phyloP scores from a whole-genome alignment of 1,140 invertebrate genomes.

The Caenorhabditis tropicalis region DNA sequence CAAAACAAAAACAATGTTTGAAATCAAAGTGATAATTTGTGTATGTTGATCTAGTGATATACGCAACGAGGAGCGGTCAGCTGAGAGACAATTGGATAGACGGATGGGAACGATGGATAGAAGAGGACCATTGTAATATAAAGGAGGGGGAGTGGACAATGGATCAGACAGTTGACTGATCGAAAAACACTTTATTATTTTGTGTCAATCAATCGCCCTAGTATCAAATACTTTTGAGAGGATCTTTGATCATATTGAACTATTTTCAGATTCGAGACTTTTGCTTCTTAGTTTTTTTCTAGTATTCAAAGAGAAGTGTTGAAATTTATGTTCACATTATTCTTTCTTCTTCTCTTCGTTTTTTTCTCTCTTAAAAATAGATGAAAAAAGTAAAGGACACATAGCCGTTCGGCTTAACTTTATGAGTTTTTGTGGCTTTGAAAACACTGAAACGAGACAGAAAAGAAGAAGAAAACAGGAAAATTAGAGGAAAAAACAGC shows the following conservation, averaged over 20 bases:
- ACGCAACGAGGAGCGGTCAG: slow-evolving; percentile 12
- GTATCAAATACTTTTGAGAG: neutral
- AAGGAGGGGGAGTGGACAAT: slow-evolving; percentile 7
- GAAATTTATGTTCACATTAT: too few species aligned
- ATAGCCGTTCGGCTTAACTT: slow-evolving; percentile 16
- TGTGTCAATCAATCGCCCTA: neutral
- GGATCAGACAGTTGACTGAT: slow-evolving; percentile 5
- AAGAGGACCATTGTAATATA: slow-evolving; percentile 34
- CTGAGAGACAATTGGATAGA: slow-evolving; percentile 2
- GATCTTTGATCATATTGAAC: neutral
- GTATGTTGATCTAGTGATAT: slow-evolving; percentile 9
- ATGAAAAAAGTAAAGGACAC: slow-evolving; percentile 29
- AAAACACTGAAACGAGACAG: neutral
- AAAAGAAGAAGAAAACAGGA: neutral
- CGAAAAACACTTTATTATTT: slow-evolving; percentile 40
- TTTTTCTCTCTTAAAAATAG: neutral
- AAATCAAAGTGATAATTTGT: neutral
- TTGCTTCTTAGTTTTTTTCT: neutral
- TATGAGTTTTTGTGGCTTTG: slow-evolving; percentile 20
- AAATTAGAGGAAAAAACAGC: neutral
- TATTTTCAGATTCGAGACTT: neutral
- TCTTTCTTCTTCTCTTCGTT: neutral
- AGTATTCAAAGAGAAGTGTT: neutral
- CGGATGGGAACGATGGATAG: neutral
- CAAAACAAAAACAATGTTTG: slow-evolving; percentile 5